These are phyloP conservation scores for Chaetorhynchus papuensis DNA, from an alignment of 2,113 vertebrate species.

Conservation along the genomic window DNA sequence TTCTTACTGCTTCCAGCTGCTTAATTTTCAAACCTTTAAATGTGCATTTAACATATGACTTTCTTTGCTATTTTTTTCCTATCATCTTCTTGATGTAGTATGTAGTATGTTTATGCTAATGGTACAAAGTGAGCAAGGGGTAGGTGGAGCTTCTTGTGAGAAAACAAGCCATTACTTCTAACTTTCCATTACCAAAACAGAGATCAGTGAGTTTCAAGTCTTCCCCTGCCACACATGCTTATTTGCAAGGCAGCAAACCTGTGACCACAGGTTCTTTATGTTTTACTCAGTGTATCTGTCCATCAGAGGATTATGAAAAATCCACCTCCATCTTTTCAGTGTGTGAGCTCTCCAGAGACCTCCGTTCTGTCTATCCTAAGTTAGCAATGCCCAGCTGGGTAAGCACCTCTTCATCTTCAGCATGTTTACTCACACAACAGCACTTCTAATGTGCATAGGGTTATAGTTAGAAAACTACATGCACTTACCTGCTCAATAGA, in stretches of 20 bases:
- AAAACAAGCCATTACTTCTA: conserved; percentile 5
- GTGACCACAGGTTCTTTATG: conserved; percentile 7
- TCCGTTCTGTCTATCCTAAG: neutral
- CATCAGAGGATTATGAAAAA: neutral
- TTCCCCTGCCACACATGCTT: neutral
- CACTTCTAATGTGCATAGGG: neutral
- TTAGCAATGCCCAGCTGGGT: neutral
- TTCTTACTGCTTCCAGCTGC: neutral
- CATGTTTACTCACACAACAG: neutral
- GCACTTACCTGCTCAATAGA: neutral
- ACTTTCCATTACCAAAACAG: conserved; percentile 47
- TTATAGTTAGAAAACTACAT: neutral
- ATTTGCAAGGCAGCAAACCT: conserved; percentile 8
- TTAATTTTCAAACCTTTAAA: neutral
- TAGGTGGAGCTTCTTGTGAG: neutral
- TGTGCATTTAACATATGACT: neutral
- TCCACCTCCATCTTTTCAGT: neutral
- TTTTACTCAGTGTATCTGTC: conserved; percentile 15
- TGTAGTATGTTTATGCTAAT: neutral
- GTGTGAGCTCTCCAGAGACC: neutral
- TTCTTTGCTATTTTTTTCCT: neutral
- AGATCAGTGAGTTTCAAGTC: conserved; percentile 33
- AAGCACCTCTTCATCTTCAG: neutral
- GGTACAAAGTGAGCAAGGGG: neutral
- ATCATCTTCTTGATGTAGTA: neutral